These are phyloP conservation scores for Ischnura elegans DNA, from an alignment of 2,888 invertebrate genomes.

Conservation along the genomic window DNA sequence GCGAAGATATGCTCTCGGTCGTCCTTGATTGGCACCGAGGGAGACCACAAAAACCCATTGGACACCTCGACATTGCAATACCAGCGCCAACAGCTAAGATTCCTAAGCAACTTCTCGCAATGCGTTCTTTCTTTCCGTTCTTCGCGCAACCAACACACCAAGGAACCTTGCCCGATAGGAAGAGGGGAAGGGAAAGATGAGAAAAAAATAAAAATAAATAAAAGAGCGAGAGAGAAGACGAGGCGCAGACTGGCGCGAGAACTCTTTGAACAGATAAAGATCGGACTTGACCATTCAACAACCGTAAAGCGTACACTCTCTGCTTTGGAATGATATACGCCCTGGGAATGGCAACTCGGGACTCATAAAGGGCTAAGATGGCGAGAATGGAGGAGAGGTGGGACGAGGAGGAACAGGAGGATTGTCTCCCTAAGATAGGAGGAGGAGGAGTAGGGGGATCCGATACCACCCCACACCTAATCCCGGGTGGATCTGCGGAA, in stretches of 20 bases:
- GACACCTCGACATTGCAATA: neutral
- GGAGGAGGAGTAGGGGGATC: neutral
- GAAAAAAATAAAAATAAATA: neutral
- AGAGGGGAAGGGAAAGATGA: neutral
- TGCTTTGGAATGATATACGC: slow-evolving; percentile 63
- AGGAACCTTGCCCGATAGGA: slow-evolving; percentile 42
- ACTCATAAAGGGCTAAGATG: neutral
- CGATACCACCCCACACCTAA: neutral
- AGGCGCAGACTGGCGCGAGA: slow-evolving; percentile 48
- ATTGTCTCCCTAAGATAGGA: neutral
- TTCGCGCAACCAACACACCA: neutral
- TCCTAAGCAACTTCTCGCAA: neutral
- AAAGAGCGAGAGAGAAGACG: neutral
- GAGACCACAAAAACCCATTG: neutral
- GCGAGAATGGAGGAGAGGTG: neutral
- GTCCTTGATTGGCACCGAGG: slow-evolving; percentile 39
- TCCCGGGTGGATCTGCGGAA: slow-evolving; percentile 40
- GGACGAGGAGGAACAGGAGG: neutral
- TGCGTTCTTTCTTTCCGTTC: too few relatives aligned
- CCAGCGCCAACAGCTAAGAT: neutral
- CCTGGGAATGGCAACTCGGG: slow-evolving; percentile 34
- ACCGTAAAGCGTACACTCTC: slow-evolving; percentile 58
- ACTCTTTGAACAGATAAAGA: slow-evolving; percentile 59
- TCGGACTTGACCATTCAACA: slow-evolving; percentile 66
- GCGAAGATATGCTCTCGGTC: neutral